These are phyloP conservation scores for Bunonema sp. DNA, from an alignment of 2,888 invertebrate genomes.

Conservation along the genomic window DNA sequence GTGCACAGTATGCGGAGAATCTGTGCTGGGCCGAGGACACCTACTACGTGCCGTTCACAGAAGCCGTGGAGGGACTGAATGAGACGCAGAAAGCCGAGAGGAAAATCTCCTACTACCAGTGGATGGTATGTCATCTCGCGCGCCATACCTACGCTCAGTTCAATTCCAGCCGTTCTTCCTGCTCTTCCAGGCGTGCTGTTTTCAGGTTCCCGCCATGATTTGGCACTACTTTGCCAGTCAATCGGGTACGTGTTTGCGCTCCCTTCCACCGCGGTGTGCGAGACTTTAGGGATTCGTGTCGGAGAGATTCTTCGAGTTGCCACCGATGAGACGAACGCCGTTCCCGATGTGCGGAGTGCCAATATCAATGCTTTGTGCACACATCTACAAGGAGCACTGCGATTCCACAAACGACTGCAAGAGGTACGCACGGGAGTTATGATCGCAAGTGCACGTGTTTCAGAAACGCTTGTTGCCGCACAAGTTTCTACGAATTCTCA, in stretches of 20 bases:
- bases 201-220: conserved; percentile 33
- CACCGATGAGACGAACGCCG: conserved; percentile 32
- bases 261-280: background rate
- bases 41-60: conserved; percentile 31
- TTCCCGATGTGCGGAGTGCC: conserved; percentile 31
- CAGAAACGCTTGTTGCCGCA: conserved; percentile 29
- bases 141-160: too few relatives aligned
- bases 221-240: conserved; percentile 41
- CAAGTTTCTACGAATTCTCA: conserved; percentile 24
- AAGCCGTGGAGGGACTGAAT: conserved; percentile 6
- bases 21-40: conserved; percentile 38
- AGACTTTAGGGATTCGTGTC: conserved; percentile 30
- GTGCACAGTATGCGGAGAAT: conserved; percentile 26
- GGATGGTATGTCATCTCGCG: too few relatives aligned
- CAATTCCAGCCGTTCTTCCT: conserved; percentile 39
- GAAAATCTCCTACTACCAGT: conserved; percentile 24
- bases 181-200: conserved; percentile 36
- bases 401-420: conserved; percentile 36
- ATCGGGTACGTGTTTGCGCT: conserved; percentile 15
- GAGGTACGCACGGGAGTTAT: conserved; percentile 16
- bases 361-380: conserved; percentile 29
- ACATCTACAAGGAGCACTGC: conserved; percentile 34
- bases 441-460: too few relatives aligned
- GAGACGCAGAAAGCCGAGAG: conserved; percentile 7
- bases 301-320: conserved; percentile 37